Conservation (phyloP, 1,140 invertebrate species). For the Drosophila parabipectinata region DNA sequence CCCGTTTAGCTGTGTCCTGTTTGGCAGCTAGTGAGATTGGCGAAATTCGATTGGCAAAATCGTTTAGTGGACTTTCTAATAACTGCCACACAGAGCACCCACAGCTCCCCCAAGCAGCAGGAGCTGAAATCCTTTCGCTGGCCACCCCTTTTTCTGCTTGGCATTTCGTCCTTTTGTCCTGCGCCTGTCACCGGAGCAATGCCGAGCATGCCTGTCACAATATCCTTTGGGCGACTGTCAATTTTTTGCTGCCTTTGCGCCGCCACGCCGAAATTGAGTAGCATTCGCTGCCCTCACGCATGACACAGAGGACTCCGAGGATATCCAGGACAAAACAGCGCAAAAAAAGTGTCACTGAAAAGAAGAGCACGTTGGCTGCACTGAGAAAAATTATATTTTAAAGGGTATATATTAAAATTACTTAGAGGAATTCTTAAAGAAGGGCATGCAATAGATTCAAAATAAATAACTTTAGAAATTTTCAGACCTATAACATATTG, state of each 20-base stretch:
- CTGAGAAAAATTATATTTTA: slow-evolving; percentile 1
- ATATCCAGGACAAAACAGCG: slow-evolving; percentile 24
- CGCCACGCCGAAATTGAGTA: slow-evolving; percentile 64
- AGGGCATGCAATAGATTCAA: no score
- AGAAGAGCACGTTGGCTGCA: slow-evolving; percentile 18
- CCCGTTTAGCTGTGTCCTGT: slow-evolving; percentile 5
- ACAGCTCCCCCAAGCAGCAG: slow-evolving; percentile 22
- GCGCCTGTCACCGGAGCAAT: slow-evolving; percentile 52
- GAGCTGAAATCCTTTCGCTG: slow-evolving; percentile 43
- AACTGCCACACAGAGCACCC: slow-evolving; percentile 37
- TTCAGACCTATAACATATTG: no score
- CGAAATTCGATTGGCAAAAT: slow-evolving; percentile 79
- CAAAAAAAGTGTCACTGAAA: slow-evolving; percentile 35
- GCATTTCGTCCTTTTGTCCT: slow-evolving; percentile 59
- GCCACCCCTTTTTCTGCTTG: slow-evolving; percentile 57
- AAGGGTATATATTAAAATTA: neutral
- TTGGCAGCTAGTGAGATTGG: slow-evolving; percentile 67
- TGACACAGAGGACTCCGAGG: slow-evolving; percentile 49
- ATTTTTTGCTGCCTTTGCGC: slow-evolving; percentile 42
- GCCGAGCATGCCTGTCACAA: slow-evolving; percentile 75
- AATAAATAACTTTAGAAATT: no score
- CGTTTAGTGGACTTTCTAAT: slow-evolving; percentile 77
- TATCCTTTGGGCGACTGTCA: slow-evolving; percentile 79
- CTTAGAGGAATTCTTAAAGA: neutral
- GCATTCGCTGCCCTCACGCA: slow-evolving; percentile 67